Evolutionary conservation across 1,140 invertebrate species (phyloP).

Genomic region (Drosophila orosa): DNA sequence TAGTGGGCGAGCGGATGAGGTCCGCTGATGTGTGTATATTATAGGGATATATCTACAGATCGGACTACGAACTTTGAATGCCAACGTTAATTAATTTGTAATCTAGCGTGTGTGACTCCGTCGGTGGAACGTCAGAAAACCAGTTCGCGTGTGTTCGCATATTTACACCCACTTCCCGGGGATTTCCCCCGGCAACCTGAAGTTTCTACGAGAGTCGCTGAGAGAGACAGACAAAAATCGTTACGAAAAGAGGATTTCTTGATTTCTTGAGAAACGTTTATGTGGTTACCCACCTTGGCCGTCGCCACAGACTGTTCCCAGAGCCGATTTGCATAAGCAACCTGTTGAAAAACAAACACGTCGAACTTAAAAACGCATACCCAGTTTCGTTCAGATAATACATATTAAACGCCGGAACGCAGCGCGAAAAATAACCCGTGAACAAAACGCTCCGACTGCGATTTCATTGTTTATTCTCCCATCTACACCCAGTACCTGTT

Average conservation of each 20-base stretch:
- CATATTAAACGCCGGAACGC: slow-evolving; percentile 2
- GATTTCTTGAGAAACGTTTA: slow-evolving; percentile 41
- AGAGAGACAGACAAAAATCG: slow-evolving; percentile 4
- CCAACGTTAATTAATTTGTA: slow-evolving; percentile 40
- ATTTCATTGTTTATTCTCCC: slow-evolving; percentile 27
- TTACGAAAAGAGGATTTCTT: slow-evolving; percentile 34
- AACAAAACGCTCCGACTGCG: neutral
- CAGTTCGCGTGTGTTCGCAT: slow-evolving; percentile 32
- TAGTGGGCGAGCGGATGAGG: slow-evolving; percentile 22
- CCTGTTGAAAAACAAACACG: slow-evolving; percentile 21
- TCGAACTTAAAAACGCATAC: slow-evolving; percentile 34
- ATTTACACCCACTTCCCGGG: slow-evolving; percentile 42
- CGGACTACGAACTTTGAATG: slow-evolving; percentile 21
- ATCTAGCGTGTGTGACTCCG: slow-evolving; percentile 45
- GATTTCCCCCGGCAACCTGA: slow-evolving; percentile 22
- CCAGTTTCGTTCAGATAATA: slow-evolving; percentile 32
- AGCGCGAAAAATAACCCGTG: slow-evolving; percentile 8
- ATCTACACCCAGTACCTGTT: slow-evolving; percentile 1
- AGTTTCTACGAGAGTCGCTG: neutral
- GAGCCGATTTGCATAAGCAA: slow-evolving; percentile 28
- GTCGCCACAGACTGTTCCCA: slow-evolving; percentile 28
- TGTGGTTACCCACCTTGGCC: slow-evolving; percentile 33
- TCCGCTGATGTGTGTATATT: neutral
- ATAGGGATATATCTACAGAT: slow-evolving; percentile 11
- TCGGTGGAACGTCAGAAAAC: slow-evolving; percentile 12